Evolutionary conservation across 1,140 invertebrate species (phyloP), one percentile per base, ranked within the genome.

Genomic region (Orussus abietinus): DNA sequence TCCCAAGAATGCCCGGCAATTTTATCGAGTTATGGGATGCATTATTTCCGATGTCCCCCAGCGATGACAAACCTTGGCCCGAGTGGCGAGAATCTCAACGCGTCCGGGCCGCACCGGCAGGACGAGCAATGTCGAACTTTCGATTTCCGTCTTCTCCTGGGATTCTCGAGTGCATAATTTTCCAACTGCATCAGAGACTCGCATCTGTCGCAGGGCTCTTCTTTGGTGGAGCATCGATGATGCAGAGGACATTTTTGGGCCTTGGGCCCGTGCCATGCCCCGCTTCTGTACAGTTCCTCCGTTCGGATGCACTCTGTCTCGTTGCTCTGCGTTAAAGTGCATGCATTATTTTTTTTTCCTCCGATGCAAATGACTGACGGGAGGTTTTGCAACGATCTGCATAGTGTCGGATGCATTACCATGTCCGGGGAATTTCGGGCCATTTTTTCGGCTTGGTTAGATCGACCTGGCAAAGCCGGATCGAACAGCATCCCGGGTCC

Each of bases 51-150:
- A n/a, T n/a, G n/a, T n/a, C n/a, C n/a, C n/a, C n/a, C n/a, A n/a
- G n/a, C n/a, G n/a, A n/a, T n/a, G n/a, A n/a, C n/a, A n/a, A n/a
- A 54, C 47, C 42, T 54, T 20, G 30, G 14, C 14, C 17, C 46
- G 5, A 29, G 19, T 0, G 33, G 20, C 5, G 36, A 42, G 11
- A 38, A 25, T 26, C 31, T 52, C 19, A n/a, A 19, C 0, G 25
- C 13, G 2, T 59, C 40, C 0, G 18, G 25, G 0, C 33, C 42
- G 9, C 49, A 47, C 5, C 48, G 41, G 12, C 58, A 59, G 5
- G 48, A 52, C 1, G 51, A 49, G 19, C 54, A 57, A 19, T 52
- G 54, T 10, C 38, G 55, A 18, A 30, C n/a, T 12, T 37, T 47
- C 9, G 37, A 34, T 18, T 14, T 36, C 11, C 25, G 46, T n/a